A percentile compares a stretch with the other conserved stretches of the same genome.
These are phyloP conservation scores for Diploscapter pachys DNA, from an alignment of 1,140 invertebrate genomes.

Conservation along the genomic window DNA sequence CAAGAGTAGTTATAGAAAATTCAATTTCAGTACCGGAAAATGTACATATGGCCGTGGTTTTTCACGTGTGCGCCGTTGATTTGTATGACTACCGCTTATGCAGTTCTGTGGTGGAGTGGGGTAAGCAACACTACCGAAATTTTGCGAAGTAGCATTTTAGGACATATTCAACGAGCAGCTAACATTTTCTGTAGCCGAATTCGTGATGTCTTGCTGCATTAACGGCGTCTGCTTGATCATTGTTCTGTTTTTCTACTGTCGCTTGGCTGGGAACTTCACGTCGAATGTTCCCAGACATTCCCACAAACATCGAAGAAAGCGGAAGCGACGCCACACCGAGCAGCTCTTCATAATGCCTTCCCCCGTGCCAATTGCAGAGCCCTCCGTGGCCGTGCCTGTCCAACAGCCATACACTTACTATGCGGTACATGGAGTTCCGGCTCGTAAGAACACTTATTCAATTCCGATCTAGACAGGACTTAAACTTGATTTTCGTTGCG, in stretches of 20 bases:
- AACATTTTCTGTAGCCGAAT: constrained; percentile 55
- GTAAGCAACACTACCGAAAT: constrained; percentile 5
- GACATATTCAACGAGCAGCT: constrained; percentile 56
- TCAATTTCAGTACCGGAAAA: constrained; percentile 39
- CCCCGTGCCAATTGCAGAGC: too few species aligned
- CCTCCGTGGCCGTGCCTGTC: too few species aligned
- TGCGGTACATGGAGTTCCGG: too few species aligned
- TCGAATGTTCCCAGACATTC: constrained; percentile 38
- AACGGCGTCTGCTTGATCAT: constrained; percentile 54
- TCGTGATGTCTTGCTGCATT: constrained; percentile 50
- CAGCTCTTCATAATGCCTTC: too few species aligned
- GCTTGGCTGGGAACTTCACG: constrained; percentile 40
- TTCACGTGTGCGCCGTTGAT: constrained; percentile 48
- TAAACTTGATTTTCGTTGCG: too few species aligned
- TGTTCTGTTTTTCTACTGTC: constrained; percentile 55
- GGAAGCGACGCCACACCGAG: too few species aligned
- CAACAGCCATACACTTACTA: too few species aligned
- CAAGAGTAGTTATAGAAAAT: background rate
- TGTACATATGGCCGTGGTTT: constrained; percentile 54
- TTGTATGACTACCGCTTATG: constrained; percentile 49
- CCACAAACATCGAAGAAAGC: too few species aligned
- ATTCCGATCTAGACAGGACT: background rate
- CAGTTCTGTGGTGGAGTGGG: constrained; percentile 57
- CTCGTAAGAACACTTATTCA: too few species aligned
- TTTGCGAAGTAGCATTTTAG: constrained; percentile 14